phyloP scores from a whole-genome alignment of 2,888 invertebrate species.

The Rhagonycha lutea region DNA sequence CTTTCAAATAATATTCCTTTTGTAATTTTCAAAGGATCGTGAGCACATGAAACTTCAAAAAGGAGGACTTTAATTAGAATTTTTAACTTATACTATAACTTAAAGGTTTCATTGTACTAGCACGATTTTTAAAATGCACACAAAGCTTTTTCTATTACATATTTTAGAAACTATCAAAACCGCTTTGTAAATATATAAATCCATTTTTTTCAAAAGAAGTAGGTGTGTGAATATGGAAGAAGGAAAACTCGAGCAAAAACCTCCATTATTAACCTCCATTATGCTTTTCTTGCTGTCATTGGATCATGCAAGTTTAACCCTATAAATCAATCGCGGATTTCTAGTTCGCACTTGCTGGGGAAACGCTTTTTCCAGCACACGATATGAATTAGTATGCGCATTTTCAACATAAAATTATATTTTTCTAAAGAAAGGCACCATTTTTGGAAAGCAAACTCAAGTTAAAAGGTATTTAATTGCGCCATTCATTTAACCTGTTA shows the following conservation, averaged over 20 bases:
- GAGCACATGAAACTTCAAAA: not conserved
- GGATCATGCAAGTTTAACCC: not conserved
- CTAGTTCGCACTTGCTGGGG: not conserved
- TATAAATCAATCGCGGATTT: not conserved
- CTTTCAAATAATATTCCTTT: conserved; percentile 10
- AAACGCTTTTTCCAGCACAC: not conserved
- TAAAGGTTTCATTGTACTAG: not conserved
- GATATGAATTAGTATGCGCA: not conserved
- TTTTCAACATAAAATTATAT: not conserved
- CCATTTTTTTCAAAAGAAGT: not conserved
- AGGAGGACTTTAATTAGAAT: not conserved
- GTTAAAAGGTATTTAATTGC: not conserved
- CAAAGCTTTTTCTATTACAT: not conserved
- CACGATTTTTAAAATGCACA: not conserved
- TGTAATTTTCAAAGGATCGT: not conserved
- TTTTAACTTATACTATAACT: not conserved
- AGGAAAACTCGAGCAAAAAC: not conserved
- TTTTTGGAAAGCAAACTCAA: not conserved
- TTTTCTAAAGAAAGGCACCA: not conserved
- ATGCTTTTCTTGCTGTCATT: not conserved
- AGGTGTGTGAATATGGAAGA: not conserved
- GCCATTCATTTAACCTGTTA: not conserved
- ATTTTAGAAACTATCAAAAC: not conserved
- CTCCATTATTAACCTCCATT: not conserved
- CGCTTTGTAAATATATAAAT: not conserved